Evolutionary conservation across 2,888 invertebrate species (phyloP), one percentile per base, ranked within the genome.

Genomic region (Digitonthophagus gazella): DNA sequence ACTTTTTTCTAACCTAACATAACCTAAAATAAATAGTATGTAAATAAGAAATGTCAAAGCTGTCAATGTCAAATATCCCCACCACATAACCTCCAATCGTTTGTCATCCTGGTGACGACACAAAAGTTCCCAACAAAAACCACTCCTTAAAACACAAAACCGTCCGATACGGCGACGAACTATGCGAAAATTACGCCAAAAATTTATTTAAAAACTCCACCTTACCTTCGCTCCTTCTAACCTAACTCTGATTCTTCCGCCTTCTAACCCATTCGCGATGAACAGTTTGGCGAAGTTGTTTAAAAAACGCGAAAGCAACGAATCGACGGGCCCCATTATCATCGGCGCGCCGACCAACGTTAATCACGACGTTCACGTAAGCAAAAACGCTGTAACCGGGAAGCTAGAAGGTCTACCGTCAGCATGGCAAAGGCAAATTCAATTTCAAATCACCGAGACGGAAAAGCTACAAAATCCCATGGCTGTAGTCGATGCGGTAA

Each of bases 381-480:
- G 91, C 74, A 92, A 91, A 77, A 93, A 96, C 81, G 87, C 89
- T 5, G 86, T 89, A 75, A 93, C 95, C 0, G 96, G 96, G 0
- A 88, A 91, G 80, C 84, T 97, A 75, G 93, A 93, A 76, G 97
- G 97, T 0, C 84, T 97, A 58, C 97, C 97, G 0, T 86, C 89
- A 28, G 88, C 93, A 20, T 96, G 96, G 96, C 84, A 90, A 69
- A 85, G 90, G 64, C 85, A 94, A 66, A 86, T 97, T 74, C 90
- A 93, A 77, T 88, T 91, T 14, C 93, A 95, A 80, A 93, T 97
- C 73, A 92, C 94, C 54, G 89, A 91, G 76, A 92, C 91, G 56
- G 96, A 96, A 80, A 95, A 96, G 82, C 89, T 91, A 80, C 90
- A 95, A 77, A 94, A 97, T 84, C 97, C 97, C 1, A 89, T 91